These are phyloP conservation scores for Solea solea DNA, from an alignment of 2,113 vertebrate genomes.

Conservation along the genomic window DNA sequence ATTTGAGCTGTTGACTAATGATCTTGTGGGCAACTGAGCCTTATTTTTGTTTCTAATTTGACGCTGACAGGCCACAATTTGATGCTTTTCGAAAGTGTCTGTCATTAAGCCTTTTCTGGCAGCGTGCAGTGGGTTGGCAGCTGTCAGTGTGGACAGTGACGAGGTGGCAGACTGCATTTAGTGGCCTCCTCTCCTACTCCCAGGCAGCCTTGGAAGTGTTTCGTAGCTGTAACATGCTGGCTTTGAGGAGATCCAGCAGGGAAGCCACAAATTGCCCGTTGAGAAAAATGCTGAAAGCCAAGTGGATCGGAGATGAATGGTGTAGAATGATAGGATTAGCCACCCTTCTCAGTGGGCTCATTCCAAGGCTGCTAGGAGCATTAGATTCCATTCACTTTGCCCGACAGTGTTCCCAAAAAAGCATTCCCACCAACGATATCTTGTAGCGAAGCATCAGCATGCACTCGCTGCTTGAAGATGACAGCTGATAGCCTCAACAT, in stretches of 20 bases:
- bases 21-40: conserved; percentile 42
- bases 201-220: conserved; percentile 68
- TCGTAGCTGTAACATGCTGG: conserved; percentile 75
- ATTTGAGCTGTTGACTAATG: conserved; percentile 61
- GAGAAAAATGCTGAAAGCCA: conserved; percentile 76
- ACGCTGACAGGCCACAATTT: conserved; percentile 59
- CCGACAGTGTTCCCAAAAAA: conserved; percentile 43
- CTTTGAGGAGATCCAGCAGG: conserved; percentile 68
- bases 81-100: conserved; percentile 65
- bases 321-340: conserved; percentile 80
- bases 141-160: conserved; percentile 68
- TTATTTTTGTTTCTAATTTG: conserved; percentile 56
- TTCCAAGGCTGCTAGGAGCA: conserved; percentile 71
- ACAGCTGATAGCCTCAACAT: conserved; percentile 48
- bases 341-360: conserved; percentile 67
- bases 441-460: conserved; percentile 41
- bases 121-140: conserved; percentile 53
- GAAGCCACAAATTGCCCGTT: conserved; percentile 79
- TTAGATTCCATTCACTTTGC: conserved; percentile 66
- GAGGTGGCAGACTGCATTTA: conserved; percentile 71
- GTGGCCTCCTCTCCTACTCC: conserved; percentile 66
- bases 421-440: conserved; percentile 57
- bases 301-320: conserved; percentile 80
- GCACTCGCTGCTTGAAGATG: conserved; percentile 40
- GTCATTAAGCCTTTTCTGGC: conserved; percentile 74